A percentile compares a stretch with the other conserved stretches of the same genome.
phyloP scores from a whole-genome alignment of 2,113 vertebrate genomes.

The Cyphomyrus discorhynchus region DNA sequence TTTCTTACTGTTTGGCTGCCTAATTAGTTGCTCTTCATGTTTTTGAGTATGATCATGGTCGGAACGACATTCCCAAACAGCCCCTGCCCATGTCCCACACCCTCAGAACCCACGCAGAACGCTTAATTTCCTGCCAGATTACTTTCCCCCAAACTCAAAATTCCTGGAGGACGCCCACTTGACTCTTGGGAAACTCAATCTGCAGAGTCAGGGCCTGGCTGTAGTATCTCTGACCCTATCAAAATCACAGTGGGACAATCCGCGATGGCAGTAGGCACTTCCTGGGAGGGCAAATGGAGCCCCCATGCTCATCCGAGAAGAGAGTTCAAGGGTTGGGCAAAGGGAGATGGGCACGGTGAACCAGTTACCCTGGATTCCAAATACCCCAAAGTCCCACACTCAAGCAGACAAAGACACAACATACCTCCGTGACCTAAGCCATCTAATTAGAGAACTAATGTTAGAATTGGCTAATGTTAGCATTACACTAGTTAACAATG shows the following conservation, averaged over 20 bases:
- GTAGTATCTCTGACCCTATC: neutral
- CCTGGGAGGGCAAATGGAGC: neutral
- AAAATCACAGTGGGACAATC: neutral
- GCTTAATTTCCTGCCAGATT: neutral
- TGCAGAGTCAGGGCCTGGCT: slow-evolving; percentile 7
- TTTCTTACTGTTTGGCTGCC: neutral
- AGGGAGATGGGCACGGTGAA: neutral
- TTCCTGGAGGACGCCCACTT: neutral
- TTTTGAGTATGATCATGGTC: neutral
- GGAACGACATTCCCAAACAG: neutral
- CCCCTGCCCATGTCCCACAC: neutral
- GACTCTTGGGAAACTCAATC: neutral
- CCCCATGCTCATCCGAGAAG: neutral
- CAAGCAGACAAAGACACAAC: neutral
- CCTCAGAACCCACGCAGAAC: neutral
- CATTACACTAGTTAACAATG: slow-evolving; percentile 30
- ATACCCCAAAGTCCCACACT: neutral
- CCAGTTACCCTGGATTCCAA: neutral
- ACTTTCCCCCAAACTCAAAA: neutral
- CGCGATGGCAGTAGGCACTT: neutral
- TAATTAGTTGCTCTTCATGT: neutral
- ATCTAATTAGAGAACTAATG: neutral
- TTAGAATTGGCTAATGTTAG: slow-evolving; percentile 44
- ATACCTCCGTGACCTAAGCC: neutral
- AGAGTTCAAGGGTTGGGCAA: neutral